Conservation (phyloP, 2,888 invertebrate genomes). For the Drosophila rubida region DNA sequence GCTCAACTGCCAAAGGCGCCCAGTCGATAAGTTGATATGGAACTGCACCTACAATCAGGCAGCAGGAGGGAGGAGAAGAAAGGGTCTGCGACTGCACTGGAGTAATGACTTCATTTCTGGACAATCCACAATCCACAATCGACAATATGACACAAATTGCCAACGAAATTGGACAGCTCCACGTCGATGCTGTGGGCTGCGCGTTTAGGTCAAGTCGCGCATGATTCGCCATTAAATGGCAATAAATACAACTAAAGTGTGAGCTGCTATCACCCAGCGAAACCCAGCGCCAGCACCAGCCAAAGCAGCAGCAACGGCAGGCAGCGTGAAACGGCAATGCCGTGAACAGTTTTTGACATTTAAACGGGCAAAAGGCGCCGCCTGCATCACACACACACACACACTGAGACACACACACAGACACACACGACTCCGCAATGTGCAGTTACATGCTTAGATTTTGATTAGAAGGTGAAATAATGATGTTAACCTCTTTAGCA, state of each 20-base stretch:
- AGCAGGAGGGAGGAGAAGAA: not conserved
- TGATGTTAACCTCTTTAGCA: conserved; percentile 77
- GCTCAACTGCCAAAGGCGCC: conserved; percentile 2
- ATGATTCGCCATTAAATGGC: conserved; percentile 59
- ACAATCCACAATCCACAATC: conserved; percentile 25
- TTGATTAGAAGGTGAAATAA: conserved; percentile 81
- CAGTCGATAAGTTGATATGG: conserved; percentile 33
- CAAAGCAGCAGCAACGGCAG: not conserved
- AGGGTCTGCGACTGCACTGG: not conserved
- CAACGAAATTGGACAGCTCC: conserved; percentile 50
- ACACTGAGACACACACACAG: conserved; percentile 35
- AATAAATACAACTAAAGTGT: conserved; percentile 63
- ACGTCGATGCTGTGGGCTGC: not conserved
- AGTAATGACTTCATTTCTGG: conserved; percentile 54
- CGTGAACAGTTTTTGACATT: conserved; percentile 70
- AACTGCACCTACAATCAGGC: conserved; percentile 18
- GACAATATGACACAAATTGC: conserved; percentile 73
- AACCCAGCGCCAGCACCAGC: not conserved
- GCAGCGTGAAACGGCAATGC: conserved; percentile 52
- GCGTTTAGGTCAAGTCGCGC: conserved; percentile 52
- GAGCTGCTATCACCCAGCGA: conserved; percentile 41
- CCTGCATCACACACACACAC: conserved; percentile 41
- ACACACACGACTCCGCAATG: conserved; percentile 56
- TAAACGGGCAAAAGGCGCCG: conserved; percentile 72
- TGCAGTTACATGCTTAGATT: conserved; percentile 64